Evolutionary conservation across 2,113 vertebrate species (phyloP).

Genomic region (Thermophis baileyi): DNA sequence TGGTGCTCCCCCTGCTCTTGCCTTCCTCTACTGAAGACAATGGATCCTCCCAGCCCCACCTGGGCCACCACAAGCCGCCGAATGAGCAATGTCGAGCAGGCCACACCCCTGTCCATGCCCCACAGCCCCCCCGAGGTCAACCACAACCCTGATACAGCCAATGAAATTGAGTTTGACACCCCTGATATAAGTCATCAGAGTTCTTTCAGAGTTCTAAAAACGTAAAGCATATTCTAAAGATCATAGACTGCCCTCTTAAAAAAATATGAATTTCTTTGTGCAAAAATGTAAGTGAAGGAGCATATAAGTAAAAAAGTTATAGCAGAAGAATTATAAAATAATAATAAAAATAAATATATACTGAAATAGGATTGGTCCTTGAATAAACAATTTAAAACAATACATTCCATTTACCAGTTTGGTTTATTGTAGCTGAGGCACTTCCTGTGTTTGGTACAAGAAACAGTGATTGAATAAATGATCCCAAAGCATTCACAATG

Average conservation of each 20-base stretch:
- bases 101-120: too few relatives aligned
- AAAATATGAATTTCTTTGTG: neutral
- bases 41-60: too few relatives aligned
- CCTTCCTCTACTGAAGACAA: too few relatives aligned
- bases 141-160: too few relatives aligned
- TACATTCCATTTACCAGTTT: slow-evolving; percentile 75
- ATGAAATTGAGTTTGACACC: too few relatives aligned
- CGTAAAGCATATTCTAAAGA: neutral
- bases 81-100: too few relatives aligned
- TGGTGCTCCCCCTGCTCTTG: too few relatives aligned
- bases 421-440: slow-evolving; percentile 67
- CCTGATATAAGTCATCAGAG: neutral
- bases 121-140: too few relatives aligned
- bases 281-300: neutral
- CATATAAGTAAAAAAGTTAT: neutral
- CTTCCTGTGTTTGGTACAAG: slow-evolving; percentile 85
- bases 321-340: neutral
- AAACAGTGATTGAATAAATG: slow-evolving; percentile 97
- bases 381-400: slow-evolving; percentile 5
- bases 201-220: neutral
- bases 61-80: too few relatives aligned
- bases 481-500: slow-evolving; percentile 96
- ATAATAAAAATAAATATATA: neutral
- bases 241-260: neutral
- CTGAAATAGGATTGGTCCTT: neutral